Base-by-base conservation (phyloP, 2,888 invertebrate genomes). In the Melikaiella ostensackeni region DNA sequence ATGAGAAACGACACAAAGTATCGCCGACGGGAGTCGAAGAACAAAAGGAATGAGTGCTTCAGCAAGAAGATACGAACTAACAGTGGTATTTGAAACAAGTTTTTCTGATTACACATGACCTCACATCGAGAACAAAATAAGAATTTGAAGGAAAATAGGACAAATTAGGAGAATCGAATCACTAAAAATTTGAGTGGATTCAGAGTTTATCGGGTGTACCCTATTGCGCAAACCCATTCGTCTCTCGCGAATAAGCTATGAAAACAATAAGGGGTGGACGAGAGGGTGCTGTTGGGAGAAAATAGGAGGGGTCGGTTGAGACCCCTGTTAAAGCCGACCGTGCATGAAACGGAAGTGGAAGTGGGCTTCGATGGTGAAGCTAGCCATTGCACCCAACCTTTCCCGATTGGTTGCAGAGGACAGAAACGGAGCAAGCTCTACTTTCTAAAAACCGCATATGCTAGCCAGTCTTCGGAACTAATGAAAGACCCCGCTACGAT, bases 291-390 rank as follows among this genome's bases (percentile, higher is more conserved):
- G 30, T 33, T 9, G 50, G 33, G 66, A 63, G 80, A 75, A 78
- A 76, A 75, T 74, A 59, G 73, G 74, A 61, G 75, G 73, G 79
- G 57, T 74, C 75, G 64, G 78, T 59, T 61, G 75, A 66, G 75
- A 70, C n/a, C 30, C 61, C 63, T 79, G 81, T 84, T 79, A 78
- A 76, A 77, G 76, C 77, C 82, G 77, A 35, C 74, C 76, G 80
- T 81, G 81, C 85, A 77, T 83, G 80, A 85, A 83, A 83, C 82
- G 79, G 80, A 82, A 82, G 82, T 79, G 81, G 79, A 84, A 79
- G 79, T 61, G 78, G 75, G 73, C 61, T 79, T 75, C 70, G 70
- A 76, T 76, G 38, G 42, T 59, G 73, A 76, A 35, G 74, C 79
- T 46, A 50, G 55, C 50, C 74, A 66, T 64, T 63, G 35, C 50